Evolutionary conservation across 1,140 invertebrate genomes (phyloP).

Genomic region (Ctenoplectra terminalis): DNA sequence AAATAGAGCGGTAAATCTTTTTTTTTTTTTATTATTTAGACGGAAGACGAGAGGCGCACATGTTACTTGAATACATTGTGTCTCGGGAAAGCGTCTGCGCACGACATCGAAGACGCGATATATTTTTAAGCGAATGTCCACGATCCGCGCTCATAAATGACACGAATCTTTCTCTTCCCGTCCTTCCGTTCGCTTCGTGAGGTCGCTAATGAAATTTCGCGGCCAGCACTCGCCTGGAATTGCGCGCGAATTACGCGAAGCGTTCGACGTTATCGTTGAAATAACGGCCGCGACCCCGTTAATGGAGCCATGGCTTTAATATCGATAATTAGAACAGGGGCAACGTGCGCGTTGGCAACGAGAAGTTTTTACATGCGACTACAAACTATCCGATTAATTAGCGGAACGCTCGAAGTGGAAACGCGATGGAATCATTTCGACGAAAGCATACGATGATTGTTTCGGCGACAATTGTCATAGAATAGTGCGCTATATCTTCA

Average conservation of each 20-base stretch:
- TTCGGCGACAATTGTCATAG: not conserved
- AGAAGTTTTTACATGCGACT: not conserved
- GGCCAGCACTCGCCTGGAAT: not conserved
- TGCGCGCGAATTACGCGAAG: not conserved
- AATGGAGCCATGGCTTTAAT: constrained; percentile 12
- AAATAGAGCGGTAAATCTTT: constrained; percentile 21
- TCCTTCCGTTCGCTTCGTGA: not conserved
- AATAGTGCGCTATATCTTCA: no score
- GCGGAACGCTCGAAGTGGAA: not conserved
- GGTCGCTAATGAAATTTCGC: constrained; percentile 21
- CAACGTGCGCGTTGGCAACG: not conserved
- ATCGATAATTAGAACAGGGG: constrained; percentile 1
- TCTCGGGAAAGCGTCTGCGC: not conserved
- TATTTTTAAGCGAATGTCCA: not conserved
- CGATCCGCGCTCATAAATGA: not conserved
- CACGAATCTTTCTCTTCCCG: not conserved
- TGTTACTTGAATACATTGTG: constrained; percentile 24
- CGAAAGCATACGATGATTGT: no score
- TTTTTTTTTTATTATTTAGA: not conserved
- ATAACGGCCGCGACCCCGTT: not conserved
- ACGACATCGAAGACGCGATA: constrained; percentile 5
- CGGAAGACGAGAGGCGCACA: constrained; percentile 8
- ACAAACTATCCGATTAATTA: constrained; percentile 20
- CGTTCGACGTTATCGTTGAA: constrained; percentile 2
- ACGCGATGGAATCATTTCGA: not conserved